Evolutionary conservation across 2,888 invertebrate genomes (phyloP).

Genomic region (Myopa testacea): DNA sequence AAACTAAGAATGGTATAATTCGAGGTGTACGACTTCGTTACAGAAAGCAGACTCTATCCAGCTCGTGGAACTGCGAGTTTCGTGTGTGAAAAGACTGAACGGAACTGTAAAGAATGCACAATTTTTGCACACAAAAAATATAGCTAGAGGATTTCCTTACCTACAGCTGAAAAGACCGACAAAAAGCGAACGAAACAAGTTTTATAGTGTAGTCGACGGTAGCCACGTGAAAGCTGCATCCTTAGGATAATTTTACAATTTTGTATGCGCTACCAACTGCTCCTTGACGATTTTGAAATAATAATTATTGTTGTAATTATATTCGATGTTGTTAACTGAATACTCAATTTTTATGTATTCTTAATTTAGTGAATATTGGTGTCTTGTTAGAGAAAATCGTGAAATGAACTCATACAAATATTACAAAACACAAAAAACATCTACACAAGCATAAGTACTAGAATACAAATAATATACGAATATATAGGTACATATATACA

Average conservation of each 20-base stretch:
- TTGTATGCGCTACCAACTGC: conserved; percentile 35
- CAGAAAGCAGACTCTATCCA: conserved; percentile 4
- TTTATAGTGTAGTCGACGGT: background rate
- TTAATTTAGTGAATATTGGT: conserved; percentile 36
- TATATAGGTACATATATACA: conserved; percentile 22
- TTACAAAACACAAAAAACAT: conserved; percentile 20
- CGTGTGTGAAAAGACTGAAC: conserved; percentile 24
- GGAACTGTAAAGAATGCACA: conserved; percentile 21
- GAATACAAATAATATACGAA: conserved; percentile 22
- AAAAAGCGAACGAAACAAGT: background rate
- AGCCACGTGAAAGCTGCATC: conserved; percentile 19
- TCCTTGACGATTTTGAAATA: background rate
- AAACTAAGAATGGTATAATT: background rate
- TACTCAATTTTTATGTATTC: conserved; percentile 16
- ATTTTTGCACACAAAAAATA: background rate
- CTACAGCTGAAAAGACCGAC: background rate
- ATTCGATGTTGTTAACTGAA: conserved; percentile 36
- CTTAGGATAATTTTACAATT: conserved; percentile 41
- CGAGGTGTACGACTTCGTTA: background rate
- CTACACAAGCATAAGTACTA: conserved; percentile 6
- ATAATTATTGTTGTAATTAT: conserved; percentile 39
- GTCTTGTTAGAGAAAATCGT: conserved; percentile 32
- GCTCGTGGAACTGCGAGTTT: conserved; percentile 15
- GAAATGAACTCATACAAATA: conserved; percentile 20
- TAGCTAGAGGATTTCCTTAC: background rate